phyloP scores from a whole-genome alignment of 2,888 invertebrate species.

The Norana najaformis region DNA sequence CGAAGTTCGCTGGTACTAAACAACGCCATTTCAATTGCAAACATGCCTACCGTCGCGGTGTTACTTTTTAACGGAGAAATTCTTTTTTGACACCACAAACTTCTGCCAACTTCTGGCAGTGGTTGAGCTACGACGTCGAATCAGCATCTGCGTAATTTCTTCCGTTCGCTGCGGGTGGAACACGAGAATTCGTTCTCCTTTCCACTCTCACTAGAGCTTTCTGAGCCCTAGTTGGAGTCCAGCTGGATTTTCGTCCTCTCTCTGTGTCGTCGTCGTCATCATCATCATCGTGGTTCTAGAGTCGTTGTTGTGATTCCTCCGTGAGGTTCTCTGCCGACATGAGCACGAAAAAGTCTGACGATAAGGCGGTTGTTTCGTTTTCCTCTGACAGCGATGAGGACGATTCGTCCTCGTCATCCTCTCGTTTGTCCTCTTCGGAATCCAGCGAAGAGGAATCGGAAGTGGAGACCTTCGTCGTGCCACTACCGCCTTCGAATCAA shows the following conservation, averaged over 20 bases:
- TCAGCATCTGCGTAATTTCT: neutral
- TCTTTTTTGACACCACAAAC: neutral
- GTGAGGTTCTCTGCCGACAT: neutral
- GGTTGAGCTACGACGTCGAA: neutral
- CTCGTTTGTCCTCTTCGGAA: neutral
- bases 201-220: too few species aligned
- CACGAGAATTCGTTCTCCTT: neutral
- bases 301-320: neutral
- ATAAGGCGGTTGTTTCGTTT: constrained; percentile 20
- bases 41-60: neutral
- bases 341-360: neutral
- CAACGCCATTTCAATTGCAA: too few species aligned
- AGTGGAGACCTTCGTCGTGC: neutral
- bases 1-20: too few species aligned
- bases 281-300: neutral
- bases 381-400: constrained; percentile 25
- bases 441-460: constrained; percentile 24
- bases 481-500: neutral
- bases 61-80: neutral
- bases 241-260: neutral
- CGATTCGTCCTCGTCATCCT: neutral
- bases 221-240: neutral
- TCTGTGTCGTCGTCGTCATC: neutral
- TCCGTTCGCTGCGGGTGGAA: neutral
- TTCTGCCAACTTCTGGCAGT: neutral